Percentiles rank a stretch among this genome's conserved stretches.
phyloP scores from a whole-genome alignment of 2,797 vertebrate species.

The Centropyge bicolor region DNA sequence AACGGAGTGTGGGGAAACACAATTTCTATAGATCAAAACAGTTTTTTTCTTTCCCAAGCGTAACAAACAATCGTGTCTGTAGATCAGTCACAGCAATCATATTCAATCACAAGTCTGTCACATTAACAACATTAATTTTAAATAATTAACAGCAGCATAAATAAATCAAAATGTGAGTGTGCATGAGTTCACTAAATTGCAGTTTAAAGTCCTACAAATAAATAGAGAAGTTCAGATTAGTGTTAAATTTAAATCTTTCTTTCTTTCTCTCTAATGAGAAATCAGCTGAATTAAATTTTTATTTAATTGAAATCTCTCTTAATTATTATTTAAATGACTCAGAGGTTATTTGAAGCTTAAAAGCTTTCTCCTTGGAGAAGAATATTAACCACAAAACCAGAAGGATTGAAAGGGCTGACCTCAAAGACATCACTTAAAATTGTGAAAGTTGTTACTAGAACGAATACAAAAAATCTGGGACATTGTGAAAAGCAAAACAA shows the following conservation, averaged over 20 bases:
- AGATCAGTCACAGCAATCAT: neutral
- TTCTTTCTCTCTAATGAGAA: neutral
- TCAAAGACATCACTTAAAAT: neutral
- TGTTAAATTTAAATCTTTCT: neutral
- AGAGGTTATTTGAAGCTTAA: neutral
- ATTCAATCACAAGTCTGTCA: neutral
- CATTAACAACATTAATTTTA: neutral
- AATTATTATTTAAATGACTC: neutral
- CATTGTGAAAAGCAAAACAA: too few species aligned
- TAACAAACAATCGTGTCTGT: neutral
- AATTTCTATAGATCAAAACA: neutral
- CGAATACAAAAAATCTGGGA: too few species aligned
- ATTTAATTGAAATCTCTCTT: neutral
- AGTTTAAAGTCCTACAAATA: neutral
- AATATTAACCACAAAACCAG: too few species aligned
- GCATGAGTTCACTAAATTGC: neutral
- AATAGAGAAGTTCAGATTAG: neutral
- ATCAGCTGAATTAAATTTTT: neutral
- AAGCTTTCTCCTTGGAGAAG: neutral
- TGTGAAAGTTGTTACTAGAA: neutral
- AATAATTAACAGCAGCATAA: neutral
- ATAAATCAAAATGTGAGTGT: neutral
- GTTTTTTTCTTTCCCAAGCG: neutral
- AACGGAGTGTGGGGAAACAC: neutral
- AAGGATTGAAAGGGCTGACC: too few species aligned